Base-by-base conservation (phyloP, 2,797 vertebrate genomes). In the Sebastes flavidus region DNA sequence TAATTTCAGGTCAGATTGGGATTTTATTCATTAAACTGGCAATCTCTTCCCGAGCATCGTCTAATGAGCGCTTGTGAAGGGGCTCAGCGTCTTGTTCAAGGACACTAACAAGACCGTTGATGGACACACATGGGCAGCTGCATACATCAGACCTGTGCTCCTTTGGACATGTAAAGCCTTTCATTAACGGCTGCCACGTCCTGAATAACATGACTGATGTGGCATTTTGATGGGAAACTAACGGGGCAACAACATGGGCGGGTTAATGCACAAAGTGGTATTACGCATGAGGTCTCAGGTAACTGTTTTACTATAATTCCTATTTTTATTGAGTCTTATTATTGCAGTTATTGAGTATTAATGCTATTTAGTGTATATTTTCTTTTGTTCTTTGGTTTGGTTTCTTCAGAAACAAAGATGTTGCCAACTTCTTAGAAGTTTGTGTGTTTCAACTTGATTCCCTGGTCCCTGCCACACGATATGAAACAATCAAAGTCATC, bases 21-120 rank as follows among this genome's bases (percentile, higher is more conserved):
- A 82, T 88, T 87, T 71, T 65, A 76, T 81, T 84, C 85, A 86
- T 91, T 91, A 83, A 85, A 82, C 42, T 79, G 81, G 85, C 84
- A 81, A 70, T 61, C 60, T 83, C 59, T 78, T 77, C 12, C 81
- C 36, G 65, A 82, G 74, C 80, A 18, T 80, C 80, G 8, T 71
- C 72, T 91, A 87, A 87, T 79, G 80, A 86, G 82, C 42, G 16
- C 4, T 56, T 60, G 65, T 49, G 68, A 75, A 30, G 83, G 34
- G 63, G 75, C 84, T 86, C 72, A 46, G 78, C 18, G 79, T 75
- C 80, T 62, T 18, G 22, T 85, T 87, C 82, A 87, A 82, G 79
- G 85, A 83, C 81, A 32, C 84, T 85, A 88, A 88, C 85, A 81
- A 87, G 87, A 72, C 11, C 30, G 61, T 66, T 81, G 89, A 91